A percentile compares a stretch with the other conserved stretches of the same genome.
Evolutionary conservation across 2,888 invertebrate species (phyloP).

Genomic region (Liposcelis brunnea): DNA sequence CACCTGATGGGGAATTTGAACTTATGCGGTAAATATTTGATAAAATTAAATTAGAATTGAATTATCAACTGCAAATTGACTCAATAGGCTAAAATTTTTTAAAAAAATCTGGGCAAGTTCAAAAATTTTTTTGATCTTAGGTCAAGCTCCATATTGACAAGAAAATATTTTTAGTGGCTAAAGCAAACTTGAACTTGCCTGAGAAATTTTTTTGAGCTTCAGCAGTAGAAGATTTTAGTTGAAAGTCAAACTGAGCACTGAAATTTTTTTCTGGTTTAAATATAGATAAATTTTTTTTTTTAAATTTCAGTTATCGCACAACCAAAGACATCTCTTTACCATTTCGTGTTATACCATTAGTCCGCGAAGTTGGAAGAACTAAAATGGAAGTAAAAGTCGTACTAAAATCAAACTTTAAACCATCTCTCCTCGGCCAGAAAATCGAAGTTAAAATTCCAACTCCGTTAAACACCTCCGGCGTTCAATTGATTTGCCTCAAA

Average conservation of each 20-base stretch:
- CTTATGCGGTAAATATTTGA: slow-evolving; percentile 83
- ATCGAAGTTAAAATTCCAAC: slow-evolving; percentile 99
- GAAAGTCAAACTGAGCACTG: too few species aligned
- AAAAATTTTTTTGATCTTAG: too few species aligned
- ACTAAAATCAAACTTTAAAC: slow-evolving; percentile 97
- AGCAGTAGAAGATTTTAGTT: too few species aligned
- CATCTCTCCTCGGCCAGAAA: slow-evolving; percentile 93
- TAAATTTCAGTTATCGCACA: slow-evolving; percentile 66
- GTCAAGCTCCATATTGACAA: too few species aligned
- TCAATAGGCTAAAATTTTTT: too few species aligned
- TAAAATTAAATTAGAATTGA: too few species aligned
- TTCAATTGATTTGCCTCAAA: slow-evolving; percentile 95
- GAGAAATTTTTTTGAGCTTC: too few species aligned
- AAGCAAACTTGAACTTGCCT: too few species aligned
- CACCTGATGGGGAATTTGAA: slow-evolving; percentile 99
- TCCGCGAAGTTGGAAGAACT: slow-evolving; percentile 93
- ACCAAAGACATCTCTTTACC: slow-evolving; percentile 99
- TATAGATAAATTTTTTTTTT: neutral
- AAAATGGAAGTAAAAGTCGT: slow-evolving; percentile 99
- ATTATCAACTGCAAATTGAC: too few species aligned
- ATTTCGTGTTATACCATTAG: slow-evolving; percentile 96
- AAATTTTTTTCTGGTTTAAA: slow-evolving; percentile 10
- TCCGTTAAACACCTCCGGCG: slow-evolving; percentile 95
- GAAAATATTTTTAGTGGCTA: too few species aligned
- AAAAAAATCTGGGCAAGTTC: too few species aligned